Base-by-base conservation (phyloP, 2,888 invertebrate species). In the Stomorhina lunata region DNA sequence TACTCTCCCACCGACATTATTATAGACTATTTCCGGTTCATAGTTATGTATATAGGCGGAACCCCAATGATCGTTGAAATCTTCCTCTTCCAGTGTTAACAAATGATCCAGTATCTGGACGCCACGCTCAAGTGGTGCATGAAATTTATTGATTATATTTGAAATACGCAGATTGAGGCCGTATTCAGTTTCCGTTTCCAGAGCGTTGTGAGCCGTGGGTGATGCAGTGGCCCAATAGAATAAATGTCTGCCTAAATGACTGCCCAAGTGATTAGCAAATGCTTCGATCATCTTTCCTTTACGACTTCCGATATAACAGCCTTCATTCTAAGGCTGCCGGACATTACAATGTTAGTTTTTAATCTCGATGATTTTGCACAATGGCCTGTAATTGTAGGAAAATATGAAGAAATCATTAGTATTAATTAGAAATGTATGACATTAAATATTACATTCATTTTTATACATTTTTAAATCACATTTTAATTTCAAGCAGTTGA, bases 31-130 rank as follows among this genome's bases (percentile, higher is more conserved):
- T 84, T 90, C 89, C 66, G 88, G 88, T 83, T 88, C 88, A 87
- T 89, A 89, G 81, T 88, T 90, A 84, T 91, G 91, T 63, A 86
- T 86, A 84, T 90, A 89, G 40, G 89, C 89, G 84, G 88, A 88
- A 81, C 90, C 90, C 90, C 89, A 90, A 81, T 90, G 89, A 75
- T 90, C 89, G 81, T 86, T 86, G 77, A 90, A 91, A 79, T 91
- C 92, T 63, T 92, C 91, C 80, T 91, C 91, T 80, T 92, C 91
- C 86, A 93, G 91, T 73, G 94, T 94, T 87, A 95, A 93, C 59
- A 95, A 92, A 87, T 94, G 94, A 91, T 95, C 95, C 88, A 95
- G 92, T 87, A 95, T 93, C 85, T 91, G 91, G 73, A 91, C 91
- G 79, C 92, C 91, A 79, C 92, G 89, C 76, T 92, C 92, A 84